Base-by-base conservation (phyloP, 2,797 vertebrate species). In the Selene dorsalis region DNA sequence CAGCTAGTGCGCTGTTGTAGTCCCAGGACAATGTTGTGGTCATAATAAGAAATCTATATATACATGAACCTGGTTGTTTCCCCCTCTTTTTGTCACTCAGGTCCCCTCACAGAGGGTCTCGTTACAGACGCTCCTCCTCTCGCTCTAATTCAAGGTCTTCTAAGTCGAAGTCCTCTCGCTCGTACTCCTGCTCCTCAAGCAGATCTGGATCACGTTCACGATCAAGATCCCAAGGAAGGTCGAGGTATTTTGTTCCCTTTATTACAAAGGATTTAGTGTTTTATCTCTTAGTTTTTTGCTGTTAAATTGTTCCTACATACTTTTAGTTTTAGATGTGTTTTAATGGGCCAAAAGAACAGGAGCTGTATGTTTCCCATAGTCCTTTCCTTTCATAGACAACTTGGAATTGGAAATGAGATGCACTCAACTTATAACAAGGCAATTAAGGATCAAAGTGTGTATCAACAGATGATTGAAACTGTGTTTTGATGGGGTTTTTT, bases 201-300 rank as follows among this genome's bases (percentile, higher is more conserved):
- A 96, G 96, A 69, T 97, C 97, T 58, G 95, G 96, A 58, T 98
- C 97, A 16, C 93, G 96, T 74, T 97, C 97, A 6, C 94, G 96
- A 22, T 99, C 97, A 6, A 95, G 95, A n/a, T 98, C 97, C 1
- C 93, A 90, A 13, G 81, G 88, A 38, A 84, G 89, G 69, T 94
- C 94, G 3, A 93, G 95, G 79, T 99, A 96, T 85, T 95, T 94
- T 77, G 32, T 61, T 47, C 2, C 17, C 12, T 5, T 70, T 72
- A 20, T 45, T 17, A n/a, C 17, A 18, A 18, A 55, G 2, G 8
- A 9, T 50, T 13, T 24, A 13, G 9, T 14, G 10, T 41, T 39
- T 26, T 11, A 2, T 17, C 18, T 66, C 4, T 8, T 18, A 32
- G 1, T 52, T 17, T 38, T 43, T 43, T 43, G 16, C 41, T 16